phyloP scores from a whole-genome alignment of 2,113 vertebrate genomes.

The Collichthys lucidus region DNA sequence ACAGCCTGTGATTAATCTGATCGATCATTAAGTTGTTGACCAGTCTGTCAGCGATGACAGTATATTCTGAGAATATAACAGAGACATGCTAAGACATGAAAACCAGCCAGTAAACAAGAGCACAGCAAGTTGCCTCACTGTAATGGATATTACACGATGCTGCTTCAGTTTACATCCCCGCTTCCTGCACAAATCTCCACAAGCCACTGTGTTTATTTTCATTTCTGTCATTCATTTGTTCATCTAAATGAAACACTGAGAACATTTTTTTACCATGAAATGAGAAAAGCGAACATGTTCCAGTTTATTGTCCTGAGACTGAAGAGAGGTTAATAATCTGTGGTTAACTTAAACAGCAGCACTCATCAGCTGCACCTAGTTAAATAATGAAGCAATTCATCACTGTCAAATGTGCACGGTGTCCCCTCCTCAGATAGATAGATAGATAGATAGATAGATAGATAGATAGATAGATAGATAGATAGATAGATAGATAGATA shows the following conservation, averaged over 20 bases:
- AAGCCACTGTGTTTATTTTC: no score
- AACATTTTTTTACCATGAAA: neutral
- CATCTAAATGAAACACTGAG: neutral
- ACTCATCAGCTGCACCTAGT: conserved; percentile 48
- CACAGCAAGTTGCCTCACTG: neutral
- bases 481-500: neutral
- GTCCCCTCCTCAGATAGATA: neutral
- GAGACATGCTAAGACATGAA: neutral
- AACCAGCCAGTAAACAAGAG: neutral
- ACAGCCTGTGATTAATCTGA: neutral
- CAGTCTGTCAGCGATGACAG: neutral
- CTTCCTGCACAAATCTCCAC: neutral
- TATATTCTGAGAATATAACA: neutral
- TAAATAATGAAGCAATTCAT: conserved; percentile 67
- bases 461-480: neutral
- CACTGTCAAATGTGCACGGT: conserved; percentile 53
- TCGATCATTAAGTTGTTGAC: conserved; percentile 15
- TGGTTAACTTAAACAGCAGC: conserved; percentile 31
- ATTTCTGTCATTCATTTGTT: neutral
- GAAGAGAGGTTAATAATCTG: conserved; percentile 56
- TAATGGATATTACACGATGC: neutral
- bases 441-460: neutral
- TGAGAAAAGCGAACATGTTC: neutral
- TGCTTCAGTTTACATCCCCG: neutral
- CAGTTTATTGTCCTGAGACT: neutral